Percentiles rank a stretch among this genome's conserved stretches.
These are phyloP conservation scores for Dasypolia templi DNA, from an alignment of 2,888 invertebrate species.

Conservation along the genomic window DNA sequence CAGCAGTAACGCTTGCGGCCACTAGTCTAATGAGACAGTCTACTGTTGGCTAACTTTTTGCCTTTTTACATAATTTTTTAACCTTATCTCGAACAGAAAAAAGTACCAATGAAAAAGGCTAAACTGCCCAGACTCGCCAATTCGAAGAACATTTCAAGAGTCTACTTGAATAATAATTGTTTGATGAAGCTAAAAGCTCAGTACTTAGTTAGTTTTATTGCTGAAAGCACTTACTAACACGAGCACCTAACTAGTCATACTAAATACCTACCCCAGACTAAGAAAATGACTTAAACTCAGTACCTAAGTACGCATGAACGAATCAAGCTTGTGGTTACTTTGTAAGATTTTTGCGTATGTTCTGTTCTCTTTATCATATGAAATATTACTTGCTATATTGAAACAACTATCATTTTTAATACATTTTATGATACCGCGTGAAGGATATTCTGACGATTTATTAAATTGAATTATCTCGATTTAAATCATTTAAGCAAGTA, in stretches of 20 bases:
- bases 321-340: conserved; percentile 19
- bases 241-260: background rate
- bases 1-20: too few species aligned
- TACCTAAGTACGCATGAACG: background rate
- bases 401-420: conserved; percentile 18
- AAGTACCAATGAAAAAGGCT: background rate
- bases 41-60: too few species aligned
- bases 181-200: background rate
- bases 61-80: too few species aligned
- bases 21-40: too few species aligned
- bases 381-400: conserved; percentile 36
- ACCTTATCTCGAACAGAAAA: too few species aligned
- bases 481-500: background rate
- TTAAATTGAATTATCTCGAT: background rate
- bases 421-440: background rate
- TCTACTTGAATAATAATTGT: background rate
- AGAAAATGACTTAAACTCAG: background rate
- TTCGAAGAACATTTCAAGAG: background rate
- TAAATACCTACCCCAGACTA: conserved; percentile 7
- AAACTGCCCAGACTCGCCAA: background rate
- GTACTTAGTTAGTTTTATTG: background rate
- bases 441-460: background rate
- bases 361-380: background rate
- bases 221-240: too few species aligned
- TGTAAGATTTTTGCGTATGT: background rate